Evolutionary conservation across 2,113 vertebrate species (phyloP).

Genomic region (Aphelocoma coerulescens): DNA sequence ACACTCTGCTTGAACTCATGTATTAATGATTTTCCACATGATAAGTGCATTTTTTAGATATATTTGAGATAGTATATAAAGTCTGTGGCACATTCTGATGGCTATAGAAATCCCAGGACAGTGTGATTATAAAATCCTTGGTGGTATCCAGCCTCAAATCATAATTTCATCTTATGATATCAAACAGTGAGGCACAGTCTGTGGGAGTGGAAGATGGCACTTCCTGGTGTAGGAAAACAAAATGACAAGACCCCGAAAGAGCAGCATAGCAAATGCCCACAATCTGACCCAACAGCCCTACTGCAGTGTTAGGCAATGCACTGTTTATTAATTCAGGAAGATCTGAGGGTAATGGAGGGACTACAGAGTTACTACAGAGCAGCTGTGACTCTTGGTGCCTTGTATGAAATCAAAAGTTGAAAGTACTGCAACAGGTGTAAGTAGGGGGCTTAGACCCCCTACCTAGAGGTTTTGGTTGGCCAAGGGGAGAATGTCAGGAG

Average conservation of each 20-base stretch:
- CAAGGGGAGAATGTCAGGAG: background rate
- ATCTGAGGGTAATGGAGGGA: background rate
- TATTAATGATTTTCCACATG: background rate
- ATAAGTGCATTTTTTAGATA: background rate
- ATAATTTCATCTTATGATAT: background rate
- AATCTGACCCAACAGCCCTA: background rate
- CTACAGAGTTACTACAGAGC: background rate
- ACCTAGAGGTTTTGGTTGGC: background rate
- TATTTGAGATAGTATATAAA: background rate
- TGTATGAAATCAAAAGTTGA: background rate
- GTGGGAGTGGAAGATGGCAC: background rate
- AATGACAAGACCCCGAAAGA: background rate
- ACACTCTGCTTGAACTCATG: background rate
- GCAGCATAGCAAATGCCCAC: background rate
- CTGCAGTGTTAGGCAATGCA: background rate
- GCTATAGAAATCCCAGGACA: background rate
- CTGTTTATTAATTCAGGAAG: background rate
- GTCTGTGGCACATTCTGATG: background rate
- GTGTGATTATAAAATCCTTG: background rate
- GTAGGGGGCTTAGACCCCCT: background rate
- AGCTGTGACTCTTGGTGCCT: background rate
- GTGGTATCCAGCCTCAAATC: background rate
- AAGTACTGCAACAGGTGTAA: background rate
- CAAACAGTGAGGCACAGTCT: background rate
- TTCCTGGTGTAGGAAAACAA: background rate